Evolutionary conservation across 2,888 invertebrate species (phyloP), one percentile per base, ranked within the genome.

Genomic region (Subacronicta megacephala): DNA sequence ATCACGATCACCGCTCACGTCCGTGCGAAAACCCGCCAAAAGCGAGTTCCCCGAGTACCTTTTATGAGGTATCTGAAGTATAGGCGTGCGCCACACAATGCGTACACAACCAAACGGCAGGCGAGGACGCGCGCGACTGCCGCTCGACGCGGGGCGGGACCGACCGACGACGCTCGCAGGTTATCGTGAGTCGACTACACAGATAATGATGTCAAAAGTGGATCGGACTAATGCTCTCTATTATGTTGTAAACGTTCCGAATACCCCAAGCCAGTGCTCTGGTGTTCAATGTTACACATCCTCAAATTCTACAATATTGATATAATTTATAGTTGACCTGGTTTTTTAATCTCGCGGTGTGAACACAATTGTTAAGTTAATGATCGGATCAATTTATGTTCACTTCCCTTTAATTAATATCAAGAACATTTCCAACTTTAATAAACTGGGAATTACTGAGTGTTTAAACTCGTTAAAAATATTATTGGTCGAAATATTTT

Each of bases 201-300:
- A 93, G 93, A 94, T 94, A 94, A 93, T 93, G 92, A 94, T 93
- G 93, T 93, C 93, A 93, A 92, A 94, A 93, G 93, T 92, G 93
- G 93, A 93, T 93, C 90, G 90, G 87, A 90, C 93, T 93, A 93
- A 93, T 92, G 89, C 86, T 91, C 90, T 87, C 87, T 89, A 92
- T 91, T 93, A 91, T 90, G 89, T 90, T 92, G 88, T 92, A 89
- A 92, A 92, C 84, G 87, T 81, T 85, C 80, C 81, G 81, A 90
- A 88, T 88, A 83, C 81, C 81, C 80, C 75, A 56, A 73, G 69
- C 72, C 67, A 68, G 61, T 67, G 68, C 41, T 47, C 66, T 66
- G 41, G 43, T 51, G 62, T 54, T 64, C 72, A 75, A 83, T 83
- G 74, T 81, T 87, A 87, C 85, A 83, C 73, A 77, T 83, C 83